Conservation (phyloP, 2,797 vertebrate genomes). For the Tragelaphus eurycerus region DNA sequence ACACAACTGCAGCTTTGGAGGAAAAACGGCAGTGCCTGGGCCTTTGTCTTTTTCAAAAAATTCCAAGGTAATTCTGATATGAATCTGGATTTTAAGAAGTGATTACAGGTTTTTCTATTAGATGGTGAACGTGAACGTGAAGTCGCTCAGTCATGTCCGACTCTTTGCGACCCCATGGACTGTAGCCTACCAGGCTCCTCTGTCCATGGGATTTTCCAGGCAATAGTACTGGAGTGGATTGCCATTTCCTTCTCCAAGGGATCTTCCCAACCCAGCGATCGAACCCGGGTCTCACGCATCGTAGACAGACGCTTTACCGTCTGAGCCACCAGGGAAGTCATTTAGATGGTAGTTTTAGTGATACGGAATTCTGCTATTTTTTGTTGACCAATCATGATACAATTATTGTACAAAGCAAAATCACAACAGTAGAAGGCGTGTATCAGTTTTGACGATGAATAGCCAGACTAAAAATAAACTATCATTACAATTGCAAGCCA, state of each 20-base stretch:
- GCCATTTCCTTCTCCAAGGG: too few species aligned
- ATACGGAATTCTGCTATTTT: background rate
- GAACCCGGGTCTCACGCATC: too few species aligned
- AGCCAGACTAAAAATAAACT: background rate
- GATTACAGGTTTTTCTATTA: background rate
- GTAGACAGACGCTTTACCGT: too few species aligned
- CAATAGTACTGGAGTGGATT: too few species aligned
- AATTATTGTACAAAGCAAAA: background rate
- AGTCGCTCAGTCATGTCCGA: too few species aligned
- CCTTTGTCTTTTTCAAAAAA: background rate
- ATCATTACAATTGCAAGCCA: background rate
- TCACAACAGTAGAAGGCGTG: background rate
- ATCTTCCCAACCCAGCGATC: too few species aligned
- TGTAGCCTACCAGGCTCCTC: too few species aligned
- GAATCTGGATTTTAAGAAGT: background rate
- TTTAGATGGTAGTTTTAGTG: background rate
- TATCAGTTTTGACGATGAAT: background rate
- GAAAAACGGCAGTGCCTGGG: background rate
- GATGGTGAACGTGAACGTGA: too few species aligned
- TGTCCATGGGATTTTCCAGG: too few species aligned
- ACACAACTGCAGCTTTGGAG: background rate
- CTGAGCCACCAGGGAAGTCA: too few species aligned
- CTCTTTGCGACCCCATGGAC: too few species aligned
- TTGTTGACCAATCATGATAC: background rate
- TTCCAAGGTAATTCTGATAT: background rate